phyloP scores from a whole-genome alignment of 2,797 vertebrate species.

The Calcarius lapponicus region DNA sequence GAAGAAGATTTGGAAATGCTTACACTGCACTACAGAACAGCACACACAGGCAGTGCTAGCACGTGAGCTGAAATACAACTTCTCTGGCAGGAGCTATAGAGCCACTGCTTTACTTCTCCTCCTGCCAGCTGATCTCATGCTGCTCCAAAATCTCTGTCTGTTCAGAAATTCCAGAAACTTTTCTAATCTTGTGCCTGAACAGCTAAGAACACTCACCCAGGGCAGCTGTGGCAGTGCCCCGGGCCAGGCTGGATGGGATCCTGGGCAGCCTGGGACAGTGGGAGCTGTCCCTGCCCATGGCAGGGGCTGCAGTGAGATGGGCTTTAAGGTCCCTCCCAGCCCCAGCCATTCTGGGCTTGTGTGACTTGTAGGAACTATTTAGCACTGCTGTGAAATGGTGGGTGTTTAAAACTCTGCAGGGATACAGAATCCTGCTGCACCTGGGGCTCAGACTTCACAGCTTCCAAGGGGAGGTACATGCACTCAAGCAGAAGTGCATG shows the following conservation, averaged over 20 bases:
- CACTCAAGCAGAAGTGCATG: background rate
- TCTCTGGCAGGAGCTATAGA: background rate
- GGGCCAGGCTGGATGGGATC: background rate
- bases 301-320: no score
- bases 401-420: background rate
- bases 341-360: background rate
- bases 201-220: background rate
- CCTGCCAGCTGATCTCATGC: background rate
- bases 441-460: background rate
- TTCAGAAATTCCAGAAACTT: background rate
- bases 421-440: background rate
- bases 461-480: accelerated
- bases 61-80: accelerated
- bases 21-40: background rate
- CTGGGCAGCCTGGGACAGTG: accelerated
- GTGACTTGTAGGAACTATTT: background rate
- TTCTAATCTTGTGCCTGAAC: background rate
- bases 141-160: accelerated
- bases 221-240: background rate
- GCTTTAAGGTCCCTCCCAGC: background rate
- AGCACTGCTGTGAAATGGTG: background rate
- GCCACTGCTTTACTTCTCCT: background rate
- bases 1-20: background rate
- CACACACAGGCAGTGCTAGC: background rate
- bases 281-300: background rate